phyloP scores from a whole-genome alignment of 2,797 vertebrate genomes.

The Brachymystax lenok region DNA sequence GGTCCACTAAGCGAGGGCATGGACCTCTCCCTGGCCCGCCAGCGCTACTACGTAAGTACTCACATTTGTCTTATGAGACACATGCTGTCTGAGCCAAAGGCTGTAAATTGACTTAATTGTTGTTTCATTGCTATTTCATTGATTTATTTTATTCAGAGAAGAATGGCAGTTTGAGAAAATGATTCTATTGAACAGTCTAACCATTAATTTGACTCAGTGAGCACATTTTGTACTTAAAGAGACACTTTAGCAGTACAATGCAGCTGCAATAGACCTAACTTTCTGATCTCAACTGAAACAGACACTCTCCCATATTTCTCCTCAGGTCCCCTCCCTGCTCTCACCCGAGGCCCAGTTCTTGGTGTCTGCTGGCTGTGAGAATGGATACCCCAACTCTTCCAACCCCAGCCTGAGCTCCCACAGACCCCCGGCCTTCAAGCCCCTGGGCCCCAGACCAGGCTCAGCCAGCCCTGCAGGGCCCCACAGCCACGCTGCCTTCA shows the following conservation, averaged over 20 bases:
- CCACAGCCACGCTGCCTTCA: conserved; percentile 67
- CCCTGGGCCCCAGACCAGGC: conserved; percentile 69
- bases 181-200: not conserved
- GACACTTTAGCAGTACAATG: too few relatives aligned
- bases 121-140: conserved; percentile 3
- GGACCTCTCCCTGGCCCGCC: conserved; percentile 79
- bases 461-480: conserved; percentile 52
- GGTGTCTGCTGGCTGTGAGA: conserved; percentile 71
- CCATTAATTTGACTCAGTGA: not conserved
- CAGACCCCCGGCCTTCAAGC: conserved; percentile 72
- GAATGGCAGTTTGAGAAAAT: not conserved
- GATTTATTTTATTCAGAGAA: not conserved
- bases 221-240: not conserved
- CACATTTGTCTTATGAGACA: not conserved
- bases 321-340: conserved; percentile 76
- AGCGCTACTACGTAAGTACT: conserved; percentile 84
- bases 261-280: not conserved
- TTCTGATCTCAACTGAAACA: not conserved
- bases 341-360: conserved; percentile 76
- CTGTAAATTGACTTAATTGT: not conserved
- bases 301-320: not conserved
- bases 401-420: conserved; percentile 67
- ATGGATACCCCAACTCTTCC: conserved; percentile 69
- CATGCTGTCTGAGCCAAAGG: not conserved
- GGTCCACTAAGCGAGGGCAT: conserved; percentile 73